phyloP scores from a whole-genome alignment of 2,888 invertebrate species.

The Perdita meconis region DNA sequence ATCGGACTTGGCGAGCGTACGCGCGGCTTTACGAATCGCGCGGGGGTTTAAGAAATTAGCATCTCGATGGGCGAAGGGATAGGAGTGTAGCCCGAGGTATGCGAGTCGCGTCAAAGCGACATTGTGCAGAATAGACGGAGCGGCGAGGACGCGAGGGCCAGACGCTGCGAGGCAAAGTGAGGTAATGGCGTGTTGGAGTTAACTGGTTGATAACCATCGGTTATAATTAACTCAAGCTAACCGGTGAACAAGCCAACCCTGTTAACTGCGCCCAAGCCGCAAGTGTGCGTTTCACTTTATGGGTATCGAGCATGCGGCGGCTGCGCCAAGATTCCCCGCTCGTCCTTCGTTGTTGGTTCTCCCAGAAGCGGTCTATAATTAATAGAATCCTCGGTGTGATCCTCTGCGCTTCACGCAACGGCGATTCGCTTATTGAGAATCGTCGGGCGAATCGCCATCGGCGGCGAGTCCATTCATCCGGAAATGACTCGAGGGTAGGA shows the following conservation, averaged over 20 bases:
- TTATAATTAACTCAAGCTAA: conserved; percentile 84
- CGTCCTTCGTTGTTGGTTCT: conserved; percentile 1
- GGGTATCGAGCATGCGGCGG: conserved; percentile 38
- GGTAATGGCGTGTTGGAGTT: conserved; percentile 84
- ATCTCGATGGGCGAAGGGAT: conserved; percentile 30
- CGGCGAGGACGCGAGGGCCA: conserved; percentile 21
- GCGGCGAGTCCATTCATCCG: no score
- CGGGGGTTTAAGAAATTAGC: conserved; percentile 53
- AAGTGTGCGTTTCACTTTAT: conserved; percentile 59
- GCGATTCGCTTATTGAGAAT: conserved; percentile 5
- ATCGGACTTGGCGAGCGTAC: conserved; percentile 27
- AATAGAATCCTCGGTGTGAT: not conserved
- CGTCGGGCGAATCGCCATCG: not conserved
- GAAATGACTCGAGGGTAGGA: no score
- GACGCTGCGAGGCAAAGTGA: conserved; percentile 73
- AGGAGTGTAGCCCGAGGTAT: conserved; percentile 7
- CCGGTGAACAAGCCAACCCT: conserved; percentile 83
- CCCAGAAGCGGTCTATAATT: no score
- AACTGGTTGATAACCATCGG: conserved; percentile 84
- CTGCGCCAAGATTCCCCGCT: conserved; percentile 25
- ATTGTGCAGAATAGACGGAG: conserved; percentile 32
- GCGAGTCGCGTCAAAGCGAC: conserved; percentile 34
- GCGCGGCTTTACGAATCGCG: conserved; percentile 12
- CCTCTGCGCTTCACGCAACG: not conserved
- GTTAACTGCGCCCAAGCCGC: conserved; percentile 70